Percentiles rank a stretch among this genome's conserved stretches.
Evolutionary conservation across 2,113 vertebrate species (phyloP).

Genomic region (Labeo catla): DNA sequence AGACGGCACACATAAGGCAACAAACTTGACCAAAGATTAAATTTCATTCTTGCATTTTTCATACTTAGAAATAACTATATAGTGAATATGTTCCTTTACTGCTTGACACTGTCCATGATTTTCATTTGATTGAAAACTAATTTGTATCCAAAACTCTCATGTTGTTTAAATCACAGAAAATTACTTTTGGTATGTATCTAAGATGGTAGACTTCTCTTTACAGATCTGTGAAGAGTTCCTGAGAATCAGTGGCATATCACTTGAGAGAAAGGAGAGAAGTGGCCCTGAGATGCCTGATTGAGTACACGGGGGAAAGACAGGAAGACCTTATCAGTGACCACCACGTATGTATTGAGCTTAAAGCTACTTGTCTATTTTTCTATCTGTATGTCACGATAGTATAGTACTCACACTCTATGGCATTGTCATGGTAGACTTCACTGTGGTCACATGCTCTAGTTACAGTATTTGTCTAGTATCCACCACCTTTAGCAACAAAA

Average conservation of each 20-base stretch:
- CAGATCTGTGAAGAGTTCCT: constrained; percentile 47
- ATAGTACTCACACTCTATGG: too few species aligned
- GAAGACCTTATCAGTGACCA: too few species aligned
- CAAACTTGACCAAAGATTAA: background rate
- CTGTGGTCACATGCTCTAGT: too few species aligned
- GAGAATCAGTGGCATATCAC: background rate
- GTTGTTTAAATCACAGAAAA: background rate
- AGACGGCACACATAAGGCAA: background rate
- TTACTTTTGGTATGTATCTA: background rate
- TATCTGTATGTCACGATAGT: too few species aligned
- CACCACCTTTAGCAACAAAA: too few species aligned
- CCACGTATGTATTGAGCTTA: too few species aligned
- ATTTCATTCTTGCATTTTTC: background rate
- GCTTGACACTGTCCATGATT: background rate
- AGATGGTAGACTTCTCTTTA: constrained; percentile 10
- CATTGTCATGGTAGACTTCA: too few species aligned
- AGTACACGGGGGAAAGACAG: too few species aligned
- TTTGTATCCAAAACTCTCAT: background rate
- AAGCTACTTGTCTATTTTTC: too few species aligned
- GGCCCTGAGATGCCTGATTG: too few species aligned
- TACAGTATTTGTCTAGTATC: too few species aligned
- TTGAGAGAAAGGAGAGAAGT: background rate
- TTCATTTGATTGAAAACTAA: too few species aligned
- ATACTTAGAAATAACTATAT: background rate
- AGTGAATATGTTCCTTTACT: background rate